Base-by-base conservation (phyloP, 1,140 invertebrate genomes). In the Doryteuthis pealeii region DNA sequence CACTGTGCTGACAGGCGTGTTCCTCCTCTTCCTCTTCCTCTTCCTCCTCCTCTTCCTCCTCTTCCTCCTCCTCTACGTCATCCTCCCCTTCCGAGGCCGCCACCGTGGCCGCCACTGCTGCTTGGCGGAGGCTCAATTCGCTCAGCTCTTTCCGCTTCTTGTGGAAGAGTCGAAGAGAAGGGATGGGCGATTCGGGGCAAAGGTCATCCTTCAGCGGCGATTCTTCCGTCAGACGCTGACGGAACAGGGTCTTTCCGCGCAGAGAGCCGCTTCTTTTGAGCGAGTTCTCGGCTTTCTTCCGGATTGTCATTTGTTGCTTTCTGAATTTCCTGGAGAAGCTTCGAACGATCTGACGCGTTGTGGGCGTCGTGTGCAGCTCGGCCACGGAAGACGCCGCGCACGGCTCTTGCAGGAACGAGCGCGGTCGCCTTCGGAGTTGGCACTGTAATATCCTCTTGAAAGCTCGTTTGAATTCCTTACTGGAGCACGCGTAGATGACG, bases 401-500 rank as follows among this genome's bases (percentile, higher is more conserved):
- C 32, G 73, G 68, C 35, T 80, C 76, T 15, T 69, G 72, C 30
- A 77, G 71, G 30, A 79, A 76, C 3, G 68, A 70, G 6, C 79
- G 72, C 3, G 75, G 78, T 32, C 77, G 75, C 6, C 70, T 75
- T n/a, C 69, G 40, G 45, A 66, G 73, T 65, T 76, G 72, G 66
- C 79, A 79, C n/a, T 72, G 69, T 12, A 83, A 74, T 40, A 82
- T 81, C 49, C 82, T 82, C n/a, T 79, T 69, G 76, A 89, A 89
- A 28, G 87, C 87, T 70, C 95, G 94, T 89, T 96, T 91, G 88
- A 98, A 98, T 87, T 99, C 96, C 86, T 94, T 91, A 87, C 94
- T 96, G 94, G 95, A 97, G 83, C 94, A 97, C 4, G 96, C 95
- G 87, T 99, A 98, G 81, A 99, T 99, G 67, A 97, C 94, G 1